Conservation (phyloP, 2,797 vertebrate species). For the Molossus molossus region DNA sequence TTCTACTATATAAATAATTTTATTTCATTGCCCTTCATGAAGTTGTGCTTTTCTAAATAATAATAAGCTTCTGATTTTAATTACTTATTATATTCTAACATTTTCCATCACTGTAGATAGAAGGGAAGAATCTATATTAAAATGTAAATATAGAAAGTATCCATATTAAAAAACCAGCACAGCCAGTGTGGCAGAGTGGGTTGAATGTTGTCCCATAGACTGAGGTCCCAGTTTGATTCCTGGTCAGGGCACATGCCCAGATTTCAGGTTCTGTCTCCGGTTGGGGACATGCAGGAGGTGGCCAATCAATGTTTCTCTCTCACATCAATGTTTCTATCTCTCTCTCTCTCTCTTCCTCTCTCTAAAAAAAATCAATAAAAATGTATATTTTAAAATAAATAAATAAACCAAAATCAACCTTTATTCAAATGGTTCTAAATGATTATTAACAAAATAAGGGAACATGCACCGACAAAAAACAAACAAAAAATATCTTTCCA, state of each 20-base stretch:
- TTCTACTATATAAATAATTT: background rate
- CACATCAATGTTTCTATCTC: no score
- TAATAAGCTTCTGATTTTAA: conserved; percentile 5
- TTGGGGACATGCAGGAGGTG: no score
- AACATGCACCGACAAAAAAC: background rate
- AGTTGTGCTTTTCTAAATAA: conserved; percentile 51
- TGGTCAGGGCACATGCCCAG: no score
- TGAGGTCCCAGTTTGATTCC: no score
- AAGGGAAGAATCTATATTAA: background rate
- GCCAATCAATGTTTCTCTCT: no score
- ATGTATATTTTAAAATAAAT: no score
- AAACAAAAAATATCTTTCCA: background rate
- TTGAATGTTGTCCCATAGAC: no score
- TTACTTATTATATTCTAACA: conserved; percentile 55
- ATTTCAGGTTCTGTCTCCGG: no score
- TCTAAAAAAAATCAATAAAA: no score
- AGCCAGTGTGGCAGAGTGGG: no score
- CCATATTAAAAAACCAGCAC: no score
- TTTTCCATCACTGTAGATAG: background rate
- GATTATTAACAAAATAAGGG: background rate
- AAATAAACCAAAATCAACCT: background rate
- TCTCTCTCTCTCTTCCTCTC: no score
- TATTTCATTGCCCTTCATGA: conserved; percentile 24
- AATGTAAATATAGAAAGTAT: background rate
- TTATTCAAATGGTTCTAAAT: conserved; percentile 42